Evolutionary conservation across 2,888 invertebrate genomes (phyloP), one percentile per base, ranked within the genome.

Genomic region (Dascillus cervinus): DNA sequence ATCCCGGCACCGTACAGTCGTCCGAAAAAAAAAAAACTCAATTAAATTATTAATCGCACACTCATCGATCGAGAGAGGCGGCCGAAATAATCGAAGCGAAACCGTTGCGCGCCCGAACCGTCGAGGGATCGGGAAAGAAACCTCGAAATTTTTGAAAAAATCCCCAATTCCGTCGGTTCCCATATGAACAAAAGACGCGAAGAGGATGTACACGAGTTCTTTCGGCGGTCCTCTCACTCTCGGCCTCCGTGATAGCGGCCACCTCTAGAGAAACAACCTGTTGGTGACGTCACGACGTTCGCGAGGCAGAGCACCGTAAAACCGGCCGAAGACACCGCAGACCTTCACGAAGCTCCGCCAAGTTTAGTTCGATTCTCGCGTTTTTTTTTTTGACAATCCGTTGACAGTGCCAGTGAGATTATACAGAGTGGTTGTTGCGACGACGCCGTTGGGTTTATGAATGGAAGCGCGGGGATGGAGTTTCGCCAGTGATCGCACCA

Each of bases 201-300:
- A 34, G 30, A 33, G 21, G 28, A 35, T 31, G 28, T 25, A 27
- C 31, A 34, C 32, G 34, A 28, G 10, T 29, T 24, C 9, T 20
- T 30, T 34, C 17, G 24, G 8, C 28, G 29, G 22, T 26, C 8
- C 12, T 28, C 30, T 32, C 32, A 28, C 26, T 37, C 40, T 37
- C 30, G 54, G 53, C 55, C 53, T 48, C 57, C 58, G 49, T 52
- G 55, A 50, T 52, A 52, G 54, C 47, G 53, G 51, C 58, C 58
- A 56, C 58, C 58, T 51, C 54, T 44, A 53, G 49, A 52, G 55
- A 48, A 45, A 49, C 42, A 47, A 46, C 59, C 59, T 55, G 59
- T 57, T 54, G 51, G 52, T 58, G 58, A 59, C 58, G 58, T 59
- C 58, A 58, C 44, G 37, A 24, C 39, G 38, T 35, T 30, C 25